Evolutionary conservation across 1,140 invertebrate genomes (phyloP).

Genomic region (Drosophila oshimai): DNA sequence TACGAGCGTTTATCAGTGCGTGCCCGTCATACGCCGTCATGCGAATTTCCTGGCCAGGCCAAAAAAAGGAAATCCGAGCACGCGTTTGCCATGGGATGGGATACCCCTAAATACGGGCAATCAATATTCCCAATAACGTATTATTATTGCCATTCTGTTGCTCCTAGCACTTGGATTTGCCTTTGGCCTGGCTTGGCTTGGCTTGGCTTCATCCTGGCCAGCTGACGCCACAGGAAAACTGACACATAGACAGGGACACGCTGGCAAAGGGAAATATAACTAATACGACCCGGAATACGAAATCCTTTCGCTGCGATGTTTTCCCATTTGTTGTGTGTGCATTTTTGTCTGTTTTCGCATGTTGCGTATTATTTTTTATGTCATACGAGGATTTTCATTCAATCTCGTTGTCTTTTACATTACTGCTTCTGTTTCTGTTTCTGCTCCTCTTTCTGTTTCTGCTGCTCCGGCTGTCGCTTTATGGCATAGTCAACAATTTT

Average conservation of each 20-base stretch:
- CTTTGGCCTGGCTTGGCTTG: conserved; percentile 19
- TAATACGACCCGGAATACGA: conserved; percentile 56
- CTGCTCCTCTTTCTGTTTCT: not conserved
- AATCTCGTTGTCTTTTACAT: conserved; percentile 59
- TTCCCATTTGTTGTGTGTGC: conserved; percentile 41
- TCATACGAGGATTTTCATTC: conserved; percentile 64
- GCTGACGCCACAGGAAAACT: conserved; percentile 42
- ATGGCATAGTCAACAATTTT: conserved; percentile 67
- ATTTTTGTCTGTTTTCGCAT: conserved; percentile 44
- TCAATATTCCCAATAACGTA: conserved; percentile 73
- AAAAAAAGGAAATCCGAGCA: conserved; percentile 14
- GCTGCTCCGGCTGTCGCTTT: conserved; percentile 32
- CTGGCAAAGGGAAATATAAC: conserved; percentile 46
- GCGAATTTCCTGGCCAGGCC: conserved; percentile 30
- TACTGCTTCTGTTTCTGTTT: conserved; percentile 10
- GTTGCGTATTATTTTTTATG: conserved; percentile 66
- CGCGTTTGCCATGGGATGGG: not conserved
- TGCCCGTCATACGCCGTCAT: conserved; percentile 23
- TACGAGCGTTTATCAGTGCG: conserved; percentile 31
- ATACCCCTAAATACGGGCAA: conserved; percentile 44
- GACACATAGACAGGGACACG: conserved; percentile 24
- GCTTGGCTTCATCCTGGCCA: conserved; percentile 19
- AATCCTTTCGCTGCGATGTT: conserved; percentile 57
- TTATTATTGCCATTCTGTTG: conserved; percentile 57
- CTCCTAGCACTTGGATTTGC: conserved; percentile 23